Base-by-base conservation (phyloP, 2,888 invertebrate species). In the Pheosia gnoma region DNA sequence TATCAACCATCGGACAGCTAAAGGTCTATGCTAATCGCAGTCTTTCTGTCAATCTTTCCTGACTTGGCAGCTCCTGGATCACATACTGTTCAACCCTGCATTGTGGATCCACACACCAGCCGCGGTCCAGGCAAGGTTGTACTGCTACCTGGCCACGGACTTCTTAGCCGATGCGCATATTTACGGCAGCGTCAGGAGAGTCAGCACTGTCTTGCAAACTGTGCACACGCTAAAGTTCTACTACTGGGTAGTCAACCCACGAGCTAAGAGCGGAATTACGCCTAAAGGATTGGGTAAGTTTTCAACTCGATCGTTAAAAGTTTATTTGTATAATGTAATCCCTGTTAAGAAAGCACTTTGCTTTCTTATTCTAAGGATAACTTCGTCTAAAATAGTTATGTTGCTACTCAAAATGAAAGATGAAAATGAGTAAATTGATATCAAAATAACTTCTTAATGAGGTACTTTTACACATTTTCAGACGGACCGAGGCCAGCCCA, bases 161-260 rank as follows among this genome's bases (percentile, higher is more conserved):
- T 99, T 99, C 94, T 95, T 99, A 65, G 98, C 98, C 66, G 99
- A 99, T 89, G 98, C 98, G 3, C 98, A 99, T 90, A 98, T 99
- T 82, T 99, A 99, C 93, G 98, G 98, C 80, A 98, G 98, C 89
- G 99, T 99, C 60, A 94, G 99, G 60, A 95, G 99, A 60, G 99
- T 99, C 67, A 98, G 98, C 80, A 99, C 99, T 1, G 99, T 99
- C 0, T 94, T 99, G 57, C 99, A 99, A 93, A 99, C 99, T 39
- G 98, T 99, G 75, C 99, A 99, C 89, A 99, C 99, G 4, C 95
- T 99, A 69, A 99, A 99, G 94, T 99, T 98, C 90, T 99, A 99
- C 93, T 99, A 99, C 89, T 99, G 99, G 99, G 98, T 99, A 56
- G 97, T 97, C 65, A 98, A 98, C 94, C 99, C 99, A 0, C 95